Evolutionary conservation across 2,888 invertebrate genomes (phyloP), one percentile per base, ranked within the genome.

Genomic region (Malthinus seriepunctatus): DNA sequence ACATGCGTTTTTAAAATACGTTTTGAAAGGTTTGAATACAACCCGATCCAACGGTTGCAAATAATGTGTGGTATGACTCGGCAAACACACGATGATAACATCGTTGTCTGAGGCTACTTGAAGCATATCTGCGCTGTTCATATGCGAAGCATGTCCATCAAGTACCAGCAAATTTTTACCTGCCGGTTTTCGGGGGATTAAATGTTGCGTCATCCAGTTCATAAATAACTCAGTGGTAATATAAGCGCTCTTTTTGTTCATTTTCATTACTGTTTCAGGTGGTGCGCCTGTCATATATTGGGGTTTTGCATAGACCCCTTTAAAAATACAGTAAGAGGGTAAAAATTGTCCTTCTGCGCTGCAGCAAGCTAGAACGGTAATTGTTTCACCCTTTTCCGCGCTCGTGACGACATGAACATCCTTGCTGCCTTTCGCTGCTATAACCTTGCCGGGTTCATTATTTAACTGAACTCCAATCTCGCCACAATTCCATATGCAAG

Each of bases 401-500:
- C n/a, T n/a, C n/a, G n/a, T n/a, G n/a, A n/a, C n/a, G n/a, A n/a
- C n/a, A n/a, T n/a, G n/a, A n/a, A n/a, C n/a, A n/a, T n/a, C n/a
- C n/a, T n/a, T n/a, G n/a, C n/a, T n/a, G n/a, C n/a, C n/a, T n/a
- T n/a, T n/a, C n/a, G n/a, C n/a, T n/a, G n/a, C n/a, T n/a, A n/a
- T n/a, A n/a, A n/a, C n/a, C n/a, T n/a, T n/a, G n/a, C n/a, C n/a
- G n/a, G n/a, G n/a, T n/a, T n/a, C n/a, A n/a, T n/a, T n/a, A n/a
- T n/a, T n/a, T n/a, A n/a, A 11, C 15, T 44, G 11, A 44, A 44
- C 44, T 44, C 44, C 44, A 44, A 44, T 38, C n/a, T 45, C 45
- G 45, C 32, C 45, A 45, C 2, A 45, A 45, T 45, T 45, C 7
- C 45, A 45, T 45, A 45, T 45, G 45, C 23, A 45, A 45, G 45